Evolutionary conservation across 2,797 vertebrate genomes (phyloP).

Genomic region (Chiloscyllium punctatum): DNA sequence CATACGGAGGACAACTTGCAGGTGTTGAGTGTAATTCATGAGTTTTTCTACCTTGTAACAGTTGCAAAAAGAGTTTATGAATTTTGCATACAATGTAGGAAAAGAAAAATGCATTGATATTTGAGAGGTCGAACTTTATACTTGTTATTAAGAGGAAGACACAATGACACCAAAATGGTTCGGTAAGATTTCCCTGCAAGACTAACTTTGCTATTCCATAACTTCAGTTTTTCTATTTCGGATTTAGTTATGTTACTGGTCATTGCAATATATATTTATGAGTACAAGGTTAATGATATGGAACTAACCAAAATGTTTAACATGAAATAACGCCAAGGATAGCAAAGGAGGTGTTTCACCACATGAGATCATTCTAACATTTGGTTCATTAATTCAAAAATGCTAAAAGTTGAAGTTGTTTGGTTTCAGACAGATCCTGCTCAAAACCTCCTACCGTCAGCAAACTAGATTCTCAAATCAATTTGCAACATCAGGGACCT

Average conservation of each 20-base stretch:
- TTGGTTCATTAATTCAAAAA: neutral
- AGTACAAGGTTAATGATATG: too few relatives aligned
- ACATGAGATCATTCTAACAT: neutral
- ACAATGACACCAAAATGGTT: neutral
- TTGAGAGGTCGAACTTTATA: neutral
- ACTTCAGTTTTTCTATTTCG: too few relatives aligned
- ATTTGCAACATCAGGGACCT: neutral
- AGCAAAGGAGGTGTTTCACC: neutral
- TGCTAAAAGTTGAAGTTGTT: neutral
- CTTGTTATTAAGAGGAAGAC: neutral
- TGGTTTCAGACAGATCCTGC: neutral
- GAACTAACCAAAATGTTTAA: too few relatives aligned
- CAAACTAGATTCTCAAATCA: neutral
- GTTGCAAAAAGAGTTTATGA: neutral
- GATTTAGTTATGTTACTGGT: too few relatives aligned
- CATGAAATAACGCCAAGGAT: too few relatives aligned
- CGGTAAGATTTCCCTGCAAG: neutral
- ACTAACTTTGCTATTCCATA: neutral
- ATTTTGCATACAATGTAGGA: neutral
- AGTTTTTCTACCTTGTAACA: neutral
- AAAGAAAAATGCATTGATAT: neutral
- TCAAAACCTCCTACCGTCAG: neutral
- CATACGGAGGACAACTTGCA: too few relatives aligned
- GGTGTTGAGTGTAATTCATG: neutral
- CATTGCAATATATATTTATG: too few relatives aligned